These are phyloP conservation scores for Cyclophora albipunctata DNA, from an alignment of 2,888 invertebrate species.

Conservation along the genomic window DNA sequence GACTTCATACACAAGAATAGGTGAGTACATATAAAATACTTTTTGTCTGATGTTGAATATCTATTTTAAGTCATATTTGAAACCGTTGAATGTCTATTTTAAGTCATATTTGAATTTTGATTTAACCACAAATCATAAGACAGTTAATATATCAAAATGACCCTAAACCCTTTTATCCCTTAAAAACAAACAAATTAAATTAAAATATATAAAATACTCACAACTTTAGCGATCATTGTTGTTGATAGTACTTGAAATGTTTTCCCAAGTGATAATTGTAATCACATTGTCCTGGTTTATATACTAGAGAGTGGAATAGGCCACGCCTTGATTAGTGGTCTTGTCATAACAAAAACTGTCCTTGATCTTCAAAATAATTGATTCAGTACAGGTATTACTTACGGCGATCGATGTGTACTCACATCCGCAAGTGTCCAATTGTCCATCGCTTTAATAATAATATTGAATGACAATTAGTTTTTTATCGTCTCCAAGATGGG, in stretches of 20 bases:
- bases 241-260: constrained; percentile 42
- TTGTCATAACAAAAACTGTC: constrained; percentile 57
- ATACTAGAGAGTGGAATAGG: constrained; percentile 41
- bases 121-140: too few species aligned
- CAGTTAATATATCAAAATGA: too few species aligned
- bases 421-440: background rate
- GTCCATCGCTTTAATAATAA: constrained; percentile 27
- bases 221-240: constrained; percentile 67
- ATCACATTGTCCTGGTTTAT: constrained; percentile 41
- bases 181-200: background rate
- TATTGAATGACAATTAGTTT: constrained; percentile 16
- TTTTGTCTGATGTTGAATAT: too few species aligned
- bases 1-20: too few species aligned
- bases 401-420: constrained; percentile 35
- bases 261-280: constrained; percentile 57
- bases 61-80: too few species aligned
- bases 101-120: too few species aligned
- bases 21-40: too few species aligned
- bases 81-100: too few species aligned
- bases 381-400: constrained; percentile 40
- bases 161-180: too few species aligned
- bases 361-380: constrained; percentile 66
- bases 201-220: constrained; percentile 30
- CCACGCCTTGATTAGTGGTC: constrained; percentile 55
- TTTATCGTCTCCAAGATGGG: too few species aligned